These are phyloP conservation scores for Grallaria varia DNA, from an alignment of 2,113 vertebrate species.

Conservation along the genomic window DNA sequence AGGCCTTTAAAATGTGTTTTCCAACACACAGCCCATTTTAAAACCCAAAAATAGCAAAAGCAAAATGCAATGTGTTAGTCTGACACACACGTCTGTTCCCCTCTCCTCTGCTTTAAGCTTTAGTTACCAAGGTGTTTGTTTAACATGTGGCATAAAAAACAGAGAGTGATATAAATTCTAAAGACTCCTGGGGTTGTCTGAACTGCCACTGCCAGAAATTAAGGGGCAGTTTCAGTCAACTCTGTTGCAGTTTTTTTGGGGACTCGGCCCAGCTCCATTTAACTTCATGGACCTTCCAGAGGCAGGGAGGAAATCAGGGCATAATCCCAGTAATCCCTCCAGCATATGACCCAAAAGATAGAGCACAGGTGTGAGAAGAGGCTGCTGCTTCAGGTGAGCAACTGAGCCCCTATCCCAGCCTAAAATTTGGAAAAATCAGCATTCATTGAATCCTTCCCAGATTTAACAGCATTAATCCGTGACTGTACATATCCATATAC, in stretches of 20 bases:
- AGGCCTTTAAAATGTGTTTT: background rate
- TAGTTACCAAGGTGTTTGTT: background rate
- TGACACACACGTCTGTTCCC: background rate
- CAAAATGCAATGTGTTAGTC: background rate
- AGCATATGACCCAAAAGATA: background rate
- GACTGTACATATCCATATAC: background rate
- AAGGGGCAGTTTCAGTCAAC: rapidly evolving
- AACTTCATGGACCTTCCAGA: background rate
- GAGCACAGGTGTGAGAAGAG: background rate
- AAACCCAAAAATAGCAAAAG: background rate
- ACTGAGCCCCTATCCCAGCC: background rate
- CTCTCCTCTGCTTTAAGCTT: background rate
- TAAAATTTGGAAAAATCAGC: background rate
- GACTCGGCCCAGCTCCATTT: background rate
- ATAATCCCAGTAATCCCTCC: background rate
- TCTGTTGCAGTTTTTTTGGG: background rate
- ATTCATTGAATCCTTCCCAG: background rate
- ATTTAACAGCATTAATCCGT: background rate
- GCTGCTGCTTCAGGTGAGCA: background rate
- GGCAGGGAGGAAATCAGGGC: background rate
- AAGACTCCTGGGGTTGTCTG: background rate
- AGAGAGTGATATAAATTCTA: background rate
- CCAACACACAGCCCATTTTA: background rate
- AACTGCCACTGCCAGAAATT: background rate
- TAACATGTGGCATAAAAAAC: background rate